phyloP scores from a whole-genome alignment of 2,888 invertebrate species.

The Metallyticus violacea region DNA sequence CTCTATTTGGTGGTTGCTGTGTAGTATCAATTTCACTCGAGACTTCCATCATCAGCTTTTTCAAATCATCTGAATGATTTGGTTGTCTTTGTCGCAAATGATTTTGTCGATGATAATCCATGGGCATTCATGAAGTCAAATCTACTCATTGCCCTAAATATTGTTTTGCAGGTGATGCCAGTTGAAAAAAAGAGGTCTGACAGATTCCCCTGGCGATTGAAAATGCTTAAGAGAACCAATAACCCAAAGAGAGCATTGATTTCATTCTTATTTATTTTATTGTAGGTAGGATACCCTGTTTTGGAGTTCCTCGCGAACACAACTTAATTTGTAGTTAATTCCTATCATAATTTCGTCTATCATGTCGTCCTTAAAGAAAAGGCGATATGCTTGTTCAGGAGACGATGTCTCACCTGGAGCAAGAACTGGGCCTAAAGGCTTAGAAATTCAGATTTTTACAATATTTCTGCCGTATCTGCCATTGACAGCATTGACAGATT shows the following conservation, averaged over 20 bases:
- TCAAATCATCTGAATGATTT: too few species aligned
- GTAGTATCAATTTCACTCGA: too few species aligned
- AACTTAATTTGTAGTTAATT: neutral
- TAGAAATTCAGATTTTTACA: neutral
- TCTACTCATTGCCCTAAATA: neutral
- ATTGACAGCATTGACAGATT: neutral
- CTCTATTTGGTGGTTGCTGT: too few species aligned
- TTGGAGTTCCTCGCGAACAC: neutral
- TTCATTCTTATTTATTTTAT: neutral
- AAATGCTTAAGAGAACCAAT: neutral
- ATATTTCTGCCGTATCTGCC: neutral
- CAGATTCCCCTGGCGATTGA: neutral
- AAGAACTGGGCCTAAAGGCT: neutral
- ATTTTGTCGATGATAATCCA: neutral
- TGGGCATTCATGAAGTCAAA: neutral
- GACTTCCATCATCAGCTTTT: neutral
- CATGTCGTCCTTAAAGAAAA: too few species aligned
- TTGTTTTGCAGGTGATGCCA: neutral
- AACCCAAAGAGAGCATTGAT: neutral
- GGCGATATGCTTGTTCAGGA: too few species aligned
- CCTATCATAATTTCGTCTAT: neutral
- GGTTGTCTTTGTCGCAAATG: neutral
- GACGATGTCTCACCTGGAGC: neutral
- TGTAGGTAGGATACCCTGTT: neutral
- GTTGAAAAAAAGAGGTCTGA: neutral